Base-by-base conservation (phyloP, 64 coral and sea anemone genomes). In the Pocillopora verrucosa region DNA sequence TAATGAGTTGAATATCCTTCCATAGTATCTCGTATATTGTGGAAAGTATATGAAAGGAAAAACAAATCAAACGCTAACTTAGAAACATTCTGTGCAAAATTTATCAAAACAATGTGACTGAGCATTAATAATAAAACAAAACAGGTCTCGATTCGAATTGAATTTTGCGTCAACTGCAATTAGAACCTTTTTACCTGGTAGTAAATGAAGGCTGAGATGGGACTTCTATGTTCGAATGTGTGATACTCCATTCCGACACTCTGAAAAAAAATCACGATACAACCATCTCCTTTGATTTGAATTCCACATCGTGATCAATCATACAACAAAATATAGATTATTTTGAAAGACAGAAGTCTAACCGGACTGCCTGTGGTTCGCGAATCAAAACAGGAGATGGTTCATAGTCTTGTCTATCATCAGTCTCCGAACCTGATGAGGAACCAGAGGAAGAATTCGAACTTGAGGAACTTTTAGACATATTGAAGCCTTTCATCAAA, bases 171-270 rank as follows among this genome's bases (percentile, higher is more conserved):
- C 36, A 34, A 25, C 34, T 34, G 13, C 38, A 76, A 73, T 78
- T 62, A 16, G 25, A 84, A 35, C 57, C 25, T 0, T 73, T 16
- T 73, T 90, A 88, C 95, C 90, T 88, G 19, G 58, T 73, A 13
- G 62, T 91, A 25, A 70, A 20, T 34, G 75, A 41, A 88, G 91
- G 80, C 58, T 72, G 65, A 63, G 41, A 77, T 62, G 61, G 36
- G 60, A 91, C 88, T 88, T 90, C 95, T 37, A 96, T 88, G 76
- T 93, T 60, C 1, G 95, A 96, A 72, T 96, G 95, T 1, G 95
- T 96, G 60, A 96, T 96, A 45, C 91, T 93, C 95, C 91, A 96
- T 7, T 67, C 76, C 38, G 83, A 34, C 35, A 56, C 69, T 16
- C 95, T 96, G 76, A 11, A 79, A 77, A 88, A 58, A 79, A 3